Conservation (phyloP, 2,888 invertebrate species). For the Conistra vaccinii region DNA sequence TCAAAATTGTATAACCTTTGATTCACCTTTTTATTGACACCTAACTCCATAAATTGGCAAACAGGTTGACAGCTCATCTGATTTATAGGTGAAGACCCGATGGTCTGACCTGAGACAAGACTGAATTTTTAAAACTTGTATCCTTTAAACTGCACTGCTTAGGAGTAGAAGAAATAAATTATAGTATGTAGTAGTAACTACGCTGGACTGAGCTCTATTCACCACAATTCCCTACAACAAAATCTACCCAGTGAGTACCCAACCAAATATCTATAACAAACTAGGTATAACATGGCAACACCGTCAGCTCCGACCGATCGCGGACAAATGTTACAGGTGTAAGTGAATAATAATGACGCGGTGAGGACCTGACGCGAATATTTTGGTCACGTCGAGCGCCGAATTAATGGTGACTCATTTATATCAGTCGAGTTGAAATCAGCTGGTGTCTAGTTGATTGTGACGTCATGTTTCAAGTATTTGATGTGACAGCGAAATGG, state of each 20-base stretch:
- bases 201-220: background rate
- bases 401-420: constrained; percentile 64
- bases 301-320: constrained; percentile 21
- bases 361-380: constrained; percentile 57
- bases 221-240: background rate
- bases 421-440: constrained; percentile 51
- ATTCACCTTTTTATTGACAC: constrained; percentile 32
- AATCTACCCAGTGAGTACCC: background rate
- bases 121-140: too few relatives aligned
- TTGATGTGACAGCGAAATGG: constrained; percentile 20
- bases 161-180: background rate
- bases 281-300: background rate
- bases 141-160: too few relatives aligned
- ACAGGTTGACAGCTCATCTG: background rate
- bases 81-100: background rate
- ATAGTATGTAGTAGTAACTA: background rate
- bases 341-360: constrained; percentile 66
- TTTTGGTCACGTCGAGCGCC: constrained; percentile 64
- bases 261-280: background rate
- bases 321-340: constrained; percentile 65
- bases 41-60: constrained; percentile 24
- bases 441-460: constrained; percentile 38
- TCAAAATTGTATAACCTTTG: constrained; percentile 10
- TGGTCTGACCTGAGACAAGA: background rate
- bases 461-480: constrained; percentile 34